Base-by-base conservation (phyloP, 2,888 invertebrate genomes). In the Diaperis boleti region DNA sequence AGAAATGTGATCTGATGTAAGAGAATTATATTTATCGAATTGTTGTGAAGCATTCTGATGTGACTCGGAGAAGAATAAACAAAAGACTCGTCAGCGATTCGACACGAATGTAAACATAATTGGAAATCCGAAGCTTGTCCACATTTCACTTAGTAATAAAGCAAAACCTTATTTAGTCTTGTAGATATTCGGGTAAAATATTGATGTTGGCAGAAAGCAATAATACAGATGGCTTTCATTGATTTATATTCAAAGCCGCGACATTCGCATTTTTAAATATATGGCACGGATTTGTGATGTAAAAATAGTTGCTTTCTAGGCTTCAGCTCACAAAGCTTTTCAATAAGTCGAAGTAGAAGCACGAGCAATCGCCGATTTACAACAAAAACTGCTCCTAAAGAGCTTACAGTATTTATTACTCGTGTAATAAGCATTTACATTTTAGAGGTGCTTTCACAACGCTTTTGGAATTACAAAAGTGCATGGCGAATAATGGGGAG, bases 71-170 rank as follows among this genome's bases (percentile, higher is more conserved):
- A 49, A 41, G 26, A 22, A 42, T 18, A 61, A 61, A 64, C 61
- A 64, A 61, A 64, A 50, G 47, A 42, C 42, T 56, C 56, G 44
- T 17, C 15, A 20, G 15, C 37, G 56, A 64, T 54, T 45, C 45
- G 54, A 63, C 39, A 54, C 31, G 52, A 59, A 29, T 54, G 49
- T 50, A 62, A 55, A 55, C 55, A 55, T 44, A 57, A 42, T 61
- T 41, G 37, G 52, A 45, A 64, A 61, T 61, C 59, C 54, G 56
- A 64, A 49, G 55, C 64, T 60, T 55, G 59, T 64, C 45, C 60
- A 56, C 64, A 39, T 52, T 64, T 54, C 55, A 64, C 49, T 57
- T 59, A 56, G 50, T 61, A 61, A 64, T 59, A 52, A 50, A 50
- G 41, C 29, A 47, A 35, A 33, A 26, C 26, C 49, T 64, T 54